These are phyloP conservation scores for Rhopilema esculentum DNA, from an alignment of 30 jellyfish, hydroid and myxozoan genomes.

Conservation along the genomic window DNA sequence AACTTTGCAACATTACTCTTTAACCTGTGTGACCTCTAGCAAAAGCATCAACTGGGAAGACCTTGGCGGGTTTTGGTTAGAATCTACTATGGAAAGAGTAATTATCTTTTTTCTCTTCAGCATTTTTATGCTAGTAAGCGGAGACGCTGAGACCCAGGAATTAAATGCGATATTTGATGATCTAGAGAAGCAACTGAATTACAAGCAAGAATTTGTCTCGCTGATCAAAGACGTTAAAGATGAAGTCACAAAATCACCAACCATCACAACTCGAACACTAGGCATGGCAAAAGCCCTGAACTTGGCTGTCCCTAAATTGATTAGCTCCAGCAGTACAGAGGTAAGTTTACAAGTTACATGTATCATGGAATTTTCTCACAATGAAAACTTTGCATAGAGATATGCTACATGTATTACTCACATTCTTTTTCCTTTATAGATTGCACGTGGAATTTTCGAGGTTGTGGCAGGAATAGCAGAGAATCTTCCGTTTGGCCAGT, in stretches of 20 bases:
- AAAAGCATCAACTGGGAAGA: too few relatives aligned
- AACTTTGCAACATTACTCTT: too few relatives aligned
- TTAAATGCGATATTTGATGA: background rate
- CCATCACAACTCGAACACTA: constrained; percentile 2
- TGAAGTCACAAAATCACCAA: constrained; percentile 10
- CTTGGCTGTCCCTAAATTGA: constrained; percentile 10
- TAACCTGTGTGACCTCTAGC: too few relatives aligned
- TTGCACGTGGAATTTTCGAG: constrained; percentile 18
- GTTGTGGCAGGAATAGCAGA: constrained; percentile 31
- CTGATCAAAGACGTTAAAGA: constrained; percentile 1
- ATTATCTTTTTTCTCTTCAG: background rate
- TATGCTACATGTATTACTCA: background rate
- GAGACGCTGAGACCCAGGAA: background rate
- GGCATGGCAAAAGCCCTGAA: constrained; percentile 34
- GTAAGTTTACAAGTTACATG: background rate
- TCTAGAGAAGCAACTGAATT: background rate
- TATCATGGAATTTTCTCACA: background rate
- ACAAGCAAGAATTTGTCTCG: background rate
- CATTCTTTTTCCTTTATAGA: background rate
- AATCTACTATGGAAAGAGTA: too few relatives aligned
- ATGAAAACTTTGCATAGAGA: background rate
- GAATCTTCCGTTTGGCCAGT: constrained; percentile 14
- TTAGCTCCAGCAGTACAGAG: background rate
- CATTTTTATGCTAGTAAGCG: background rate
- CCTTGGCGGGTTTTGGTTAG: too few relatives aligned